phyloP scores from a whole-genome alignment of 2,113 vertebrate genomes.

The Dunckerocampus dactyliophorus region DNA sequence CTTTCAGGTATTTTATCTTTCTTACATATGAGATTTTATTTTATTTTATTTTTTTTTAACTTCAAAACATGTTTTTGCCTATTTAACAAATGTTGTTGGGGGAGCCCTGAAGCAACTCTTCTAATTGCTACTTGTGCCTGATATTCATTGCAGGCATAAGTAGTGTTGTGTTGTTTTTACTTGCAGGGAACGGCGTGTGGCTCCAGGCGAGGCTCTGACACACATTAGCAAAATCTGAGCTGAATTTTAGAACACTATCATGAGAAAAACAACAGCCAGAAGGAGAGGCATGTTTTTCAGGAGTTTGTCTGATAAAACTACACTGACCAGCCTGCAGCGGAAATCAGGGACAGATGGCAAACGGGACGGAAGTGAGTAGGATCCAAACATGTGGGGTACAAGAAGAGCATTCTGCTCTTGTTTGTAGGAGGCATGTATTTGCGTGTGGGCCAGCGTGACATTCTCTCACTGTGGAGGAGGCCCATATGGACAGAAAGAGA shows the following conservation, averaged over 20 bases:
- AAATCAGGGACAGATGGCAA: conserved; percentile 35
- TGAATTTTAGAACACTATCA: background rate
- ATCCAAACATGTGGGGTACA: no score
- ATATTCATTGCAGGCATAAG: no score
- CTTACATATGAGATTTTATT: no score
- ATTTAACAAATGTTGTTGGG: no score
- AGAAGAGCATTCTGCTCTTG: background rate
- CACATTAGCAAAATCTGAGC: background rate
- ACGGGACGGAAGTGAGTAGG: background rate
- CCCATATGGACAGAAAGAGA: background rate
- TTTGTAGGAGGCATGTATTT: no score
- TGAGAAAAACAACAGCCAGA: background rate
- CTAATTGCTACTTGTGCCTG: background rate
- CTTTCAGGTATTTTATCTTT: no score
- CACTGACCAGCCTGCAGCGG: conserved; percentile 8
- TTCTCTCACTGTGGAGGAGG: no score
- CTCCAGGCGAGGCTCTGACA: background rate
- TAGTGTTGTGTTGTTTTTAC: background rate
- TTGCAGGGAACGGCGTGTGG: background rate
- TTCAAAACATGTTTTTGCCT: no score
- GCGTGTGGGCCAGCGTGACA: no score
- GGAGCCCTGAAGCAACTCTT: no score
- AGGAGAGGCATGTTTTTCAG: background rate
- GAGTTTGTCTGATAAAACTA: conserved; percentile 5
- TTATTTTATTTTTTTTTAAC: no score